Conservation (phyloP, 2,113 vertebrate genomes). For the Oostethus manadensis region DNA sequence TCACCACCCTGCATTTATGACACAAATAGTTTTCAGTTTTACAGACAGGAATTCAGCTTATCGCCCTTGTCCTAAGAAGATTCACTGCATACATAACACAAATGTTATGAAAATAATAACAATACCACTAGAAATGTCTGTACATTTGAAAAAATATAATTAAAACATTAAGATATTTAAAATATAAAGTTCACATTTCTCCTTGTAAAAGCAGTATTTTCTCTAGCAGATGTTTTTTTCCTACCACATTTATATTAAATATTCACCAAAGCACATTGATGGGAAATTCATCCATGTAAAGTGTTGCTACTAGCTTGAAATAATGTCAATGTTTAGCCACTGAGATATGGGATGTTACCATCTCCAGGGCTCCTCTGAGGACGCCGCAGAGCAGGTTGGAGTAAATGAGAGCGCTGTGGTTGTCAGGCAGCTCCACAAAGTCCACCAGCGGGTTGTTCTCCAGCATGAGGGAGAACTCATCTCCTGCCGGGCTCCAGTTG, state of each 20-base stretch:
- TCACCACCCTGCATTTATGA: too few relatives aligned
- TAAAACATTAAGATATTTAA: too few relatives aligned
- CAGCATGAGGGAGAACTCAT: slow-evolving; percentile 96
- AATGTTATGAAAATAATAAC: not conserved
- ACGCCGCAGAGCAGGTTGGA: slow-evolving; percentile 93
- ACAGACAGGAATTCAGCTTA: too few relatives aligned
- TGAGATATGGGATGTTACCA: slow-evolving; percentile 76
- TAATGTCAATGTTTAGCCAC: too few relatives aligned
- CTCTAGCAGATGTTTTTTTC: too few relatives aligned
- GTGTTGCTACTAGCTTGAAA: too few relatives aligned
- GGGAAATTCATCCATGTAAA: too few relatives aligned
- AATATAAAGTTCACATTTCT: not conserved
- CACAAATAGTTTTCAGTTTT: too few relatives aligned
- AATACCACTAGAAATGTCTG: not conserved
- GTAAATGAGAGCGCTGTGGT: slow-evolving; percentile 91
- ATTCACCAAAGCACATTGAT: too few relatives aligned
- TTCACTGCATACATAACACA: not conserved
- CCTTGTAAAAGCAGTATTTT: not conserved
- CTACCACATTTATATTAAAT: too few relatives aligned
- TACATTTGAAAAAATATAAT: too few relatives aligned
- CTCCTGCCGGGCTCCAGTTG: slow-evolving; percentile 96
- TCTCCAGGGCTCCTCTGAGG: slow-evolving; percentile 92
- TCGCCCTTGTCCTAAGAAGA: too few relatives aligned
- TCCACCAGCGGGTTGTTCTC: slow-evolving; percentile 97
- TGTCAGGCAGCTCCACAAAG: slow-evolving; percentile 97